A percentile compares a stretch with the other conserved stretches of the same genome.
phyloP scores from a whole-genome alignment of 1,140 invertebrate species.

The Augochlora pura region DNA sequence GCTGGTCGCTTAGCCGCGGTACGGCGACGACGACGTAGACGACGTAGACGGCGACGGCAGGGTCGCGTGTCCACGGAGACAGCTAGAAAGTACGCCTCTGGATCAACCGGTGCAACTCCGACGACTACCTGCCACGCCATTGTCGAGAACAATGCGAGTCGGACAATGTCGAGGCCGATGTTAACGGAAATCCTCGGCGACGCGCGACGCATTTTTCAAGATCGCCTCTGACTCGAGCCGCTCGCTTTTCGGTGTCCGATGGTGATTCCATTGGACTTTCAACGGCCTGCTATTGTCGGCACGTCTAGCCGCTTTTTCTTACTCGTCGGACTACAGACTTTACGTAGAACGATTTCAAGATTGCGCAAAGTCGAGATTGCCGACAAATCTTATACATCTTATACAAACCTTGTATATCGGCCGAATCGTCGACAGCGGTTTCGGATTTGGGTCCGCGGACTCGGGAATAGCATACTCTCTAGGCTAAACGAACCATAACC shows the following conservation, averaged over 20 bases:
- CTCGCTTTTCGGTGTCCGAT: constrained; percentile 5
- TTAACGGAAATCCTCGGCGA: constrained; percentile 31
- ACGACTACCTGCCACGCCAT: constrained; percentile 37
- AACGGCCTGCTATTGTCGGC: not conserved
- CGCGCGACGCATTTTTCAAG: constrained; percentile 21
- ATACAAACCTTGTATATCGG: no score
- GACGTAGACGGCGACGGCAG: constrained; percentile 41
- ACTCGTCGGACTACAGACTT: no score
- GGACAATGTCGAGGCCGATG: constrained; percentile 59
- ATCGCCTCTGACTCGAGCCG: constrained; percentile 9
- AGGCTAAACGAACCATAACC: no score
- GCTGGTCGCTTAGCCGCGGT: constrained; percentile 38
- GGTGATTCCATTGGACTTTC: not conserved
- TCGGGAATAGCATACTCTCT: not conserved
- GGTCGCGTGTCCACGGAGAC: constrained; percentile 68
- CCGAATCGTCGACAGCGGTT: no score
- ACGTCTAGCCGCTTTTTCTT: no score
- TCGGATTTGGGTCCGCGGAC: no score
- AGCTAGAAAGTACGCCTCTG: constrained; percentile 70
- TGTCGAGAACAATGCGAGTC: constrained; percentile 62
- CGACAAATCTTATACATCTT: no score
- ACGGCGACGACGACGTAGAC: constrained; percentile 37
- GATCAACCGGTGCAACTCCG: constrained; percentile 32
- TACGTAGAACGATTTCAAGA: no score
- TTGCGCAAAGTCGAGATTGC: no score